Base-by-base conservation (phyloP, 2,113 vertebrate genomes). In the Callocephalon fimbriatum region DNA sequence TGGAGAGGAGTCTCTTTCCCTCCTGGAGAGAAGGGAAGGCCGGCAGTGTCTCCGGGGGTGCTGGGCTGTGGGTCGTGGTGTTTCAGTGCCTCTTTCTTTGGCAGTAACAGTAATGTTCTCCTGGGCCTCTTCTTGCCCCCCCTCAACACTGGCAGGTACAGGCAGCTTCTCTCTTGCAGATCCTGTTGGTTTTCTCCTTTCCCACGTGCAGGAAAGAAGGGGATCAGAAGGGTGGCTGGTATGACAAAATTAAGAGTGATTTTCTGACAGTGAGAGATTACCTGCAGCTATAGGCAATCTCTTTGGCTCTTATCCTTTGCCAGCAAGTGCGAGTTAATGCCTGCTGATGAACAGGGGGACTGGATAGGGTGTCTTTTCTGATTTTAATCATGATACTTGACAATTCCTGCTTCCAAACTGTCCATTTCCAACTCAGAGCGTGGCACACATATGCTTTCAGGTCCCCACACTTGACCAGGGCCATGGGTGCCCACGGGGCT, bases 391-490 rank as follows among this genome's bases (percentile, higher is more conserved):
- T 20, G 76, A 15, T 70, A 19, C 35, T 50, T 71, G 73, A 59
- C 65, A 71, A 15, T 65, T 85, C 42, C 74, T 94, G 61, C 56
- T 44, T 89, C 38, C 53, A 22, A 32, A 54, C 38, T 7, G 21
- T 19, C 54, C 19, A 1, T 71, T 54, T 71, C 42, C 56, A 68
- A 0, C 3, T 7, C 4, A 5, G 62, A 62, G 31, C 5, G 4
- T 1, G 2, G 51, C 38, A 31, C 31, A 7, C 0, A 0, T 54
- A 74, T 0, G 0, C 4, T 1, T 65, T 51, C 38, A 23, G 82
- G 21, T 82, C 75, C 86, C 62, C 45, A 11, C 3, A 4, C 26
- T 31, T 70, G 50, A 26, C 67, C 67, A 27, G 54, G 66, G 67
- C 91, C 6, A 0, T 6, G 8, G 10, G 26, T 72, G 48, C 83